phyloP scores from a whole-genome alignment of 2,797 vertebrate genomes.

The Calcarius lapponicus region DNA sequence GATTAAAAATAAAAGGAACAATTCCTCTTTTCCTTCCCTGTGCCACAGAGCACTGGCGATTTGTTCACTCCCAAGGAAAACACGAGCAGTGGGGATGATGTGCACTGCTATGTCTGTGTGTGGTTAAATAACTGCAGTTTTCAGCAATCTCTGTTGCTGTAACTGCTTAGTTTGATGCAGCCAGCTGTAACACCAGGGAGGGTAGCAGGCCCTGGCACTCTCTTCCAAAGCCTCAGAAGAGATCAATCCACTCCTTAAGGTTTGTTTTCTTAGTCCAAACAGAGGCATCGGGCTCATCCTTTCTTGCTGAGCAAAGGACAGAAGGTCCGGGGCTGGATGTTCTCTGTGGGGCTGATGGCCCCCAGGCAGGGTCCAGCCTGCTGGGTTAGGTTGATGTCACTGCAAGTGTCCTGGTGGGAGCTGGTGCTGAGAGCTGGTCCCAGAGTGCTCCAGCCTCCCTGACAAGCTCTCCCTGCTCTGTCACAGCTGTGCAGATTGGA shows the following conservation, averaged over 20 bases:
- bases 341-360: neutral
- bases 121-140: neutral
- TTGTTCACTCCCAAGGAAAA: neutral
- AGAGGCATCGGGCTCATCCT: neutral
- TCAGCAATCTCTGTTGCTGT: neutral
- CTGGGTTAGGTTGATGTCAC: neutral
- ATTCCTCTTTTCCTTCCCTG: neutral
- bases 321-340: neutral
- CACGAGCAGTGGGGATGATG: neutral
- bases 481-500: neutral
- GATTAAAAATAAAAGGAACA: neutral
- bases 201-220: neutral
- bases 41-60: neutral
- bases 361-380: accelerated
- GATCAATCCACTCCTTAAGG: neutral
- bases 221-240: neutral
- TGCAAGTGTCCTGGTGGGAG: neutral
- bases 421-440: neutral
- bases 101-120: neutral
- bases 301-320: neutral
- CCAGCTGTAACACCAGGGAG: neutral
- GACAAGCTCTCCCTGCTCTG: neutral
- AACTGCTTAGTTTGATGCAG: neutral
- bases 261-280: neutral
- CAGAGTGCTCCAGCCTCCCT: neutral